phyloP scores from a whole-genome alignment of 1,140 invertebrate species.

The Drosophila azteca region DNA sequence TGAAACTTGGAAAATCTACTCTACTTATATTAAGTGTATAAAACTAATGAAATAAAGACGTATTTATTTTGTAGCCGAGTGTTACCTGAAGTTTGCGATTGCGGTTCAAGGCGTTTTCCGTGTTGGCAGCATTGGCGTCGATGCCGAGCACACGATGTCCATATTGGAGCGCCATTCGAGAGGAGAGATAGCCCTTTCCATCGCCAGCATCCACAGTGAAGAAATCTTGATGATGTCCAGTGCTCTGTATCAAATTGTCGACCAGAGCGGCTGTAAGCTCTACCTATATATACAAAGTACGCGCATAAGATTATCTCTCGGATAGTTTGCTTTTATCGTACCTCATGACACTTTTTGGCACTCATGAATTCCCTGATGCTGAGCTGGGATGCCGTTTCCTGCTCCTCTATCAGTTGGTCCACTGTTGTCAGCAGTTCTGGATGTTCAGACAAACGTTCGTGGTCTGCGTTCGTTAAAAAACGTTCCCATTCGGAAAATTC shows the following conservation, averaged over 20 bases:
- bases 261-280: constrained; percentile 85
- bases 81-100: constrained; percentile 86
- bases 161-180: constrained; percentile 89
- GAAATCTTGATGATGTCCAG: constrained; percentile 37
- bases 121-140: constrained; percentile 88
- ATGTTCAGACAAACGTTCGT: constrained; percentile 72
- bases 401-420: constrained; percentile 53
- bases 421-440: constrained; percentile 83
- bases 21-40: constrained; percentile 44
- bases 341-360: constrained; percentile 93
- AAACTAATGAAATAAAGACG: constrained; percentile 67
- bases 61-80: constrained; percentile 57
- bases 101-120: constrained; percentile 87
- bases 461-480: constrained; percentile 58
- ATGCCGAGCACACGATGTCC: constrained; percentile 90
- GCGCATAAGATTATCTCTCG: neutral
- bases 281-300: constrained; percentile 76
- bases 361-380: constrained; percentile 88
- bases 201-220: constrained; percentile 92
- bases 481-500: constrained; percentile 43
- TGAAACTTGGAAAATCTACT: constrained; percentile 27
- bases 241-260: constrained; percentile 56
- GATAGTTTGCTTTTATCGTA: constrained; percentile 68
- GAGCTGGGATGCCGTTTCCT: constrained; percentile 66
- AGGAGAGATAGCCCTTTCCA: constrained; percentile 93